Evolutionary conservation across 2,888 invertebrate species (phyloP).

Genomic region (Synergus umbraculus): DNA sequence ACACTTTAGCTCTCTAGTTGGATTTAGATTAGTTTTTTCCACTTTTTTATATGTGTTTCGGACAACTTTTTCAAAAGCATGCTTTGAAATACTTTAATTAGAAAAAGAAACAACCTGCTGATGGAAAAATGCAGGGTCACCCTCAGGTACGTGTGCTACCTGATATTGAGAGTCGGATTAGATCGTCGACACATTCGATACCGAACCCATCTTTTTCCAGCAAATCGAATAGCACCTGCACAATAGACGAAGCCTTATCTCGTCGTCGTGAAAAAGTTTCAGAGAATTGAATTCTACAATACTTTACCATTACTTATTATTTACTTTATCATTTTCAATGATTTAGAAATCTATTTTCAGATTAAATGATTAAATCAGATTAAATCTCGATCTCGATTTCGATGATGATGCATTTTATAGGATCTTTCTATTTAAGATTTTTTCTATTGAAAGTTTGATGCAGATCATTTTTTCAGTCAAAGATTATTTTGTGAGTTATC

Average conservation of each 20-base stretch:
- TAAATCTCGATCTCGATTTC: too few species aligned
- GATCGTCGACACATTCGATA: conserved; percentile 36
- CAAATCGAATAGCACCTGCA: conserved; percentile 46
- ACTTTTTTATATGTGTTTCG: too few species aligned
- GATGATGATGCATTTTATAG: not conserved
- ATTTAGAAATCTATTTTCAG: not conserved
- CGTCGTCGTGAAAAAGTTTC: conserved; percentile 11
- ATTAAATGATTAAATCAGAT: too few species aligned
- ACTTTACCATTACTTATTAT: not conserved
- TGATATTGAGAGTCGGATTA: conserved; percentile 28
- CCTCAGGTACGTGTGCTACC: conserved; percentile 33
- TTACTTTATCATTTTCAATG: conserved; percentile 3
- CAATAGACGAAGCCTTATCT: conserved; percentile 59
- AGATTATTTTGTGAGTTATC: too few species aligned
- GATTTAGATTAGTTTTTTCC: not conserved
- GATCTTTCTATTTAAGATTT: not conserved
- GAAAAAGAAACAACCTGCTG: not conserved
- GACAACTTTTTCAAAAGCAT: not conserved
- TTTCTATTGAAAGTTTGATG: too few species aligned
- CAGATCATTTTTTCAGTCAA: too few species aligned
- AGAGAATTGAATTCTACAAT: conserved; percentile 23
- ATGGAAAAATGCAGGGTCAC: not conserved
- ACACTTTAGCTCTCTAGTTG: not conserved
- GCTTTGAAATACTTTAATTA: not conserved
- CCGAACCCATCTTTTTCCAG: conserved; percentile 36